A percentile compares a stretch with the other conserved stretches of the same genome.
These are phyloP conservation scores for Lota lota DNA, from an alignment of 2,113 vertebrate species.

Conservation along the genomic window DNA sequence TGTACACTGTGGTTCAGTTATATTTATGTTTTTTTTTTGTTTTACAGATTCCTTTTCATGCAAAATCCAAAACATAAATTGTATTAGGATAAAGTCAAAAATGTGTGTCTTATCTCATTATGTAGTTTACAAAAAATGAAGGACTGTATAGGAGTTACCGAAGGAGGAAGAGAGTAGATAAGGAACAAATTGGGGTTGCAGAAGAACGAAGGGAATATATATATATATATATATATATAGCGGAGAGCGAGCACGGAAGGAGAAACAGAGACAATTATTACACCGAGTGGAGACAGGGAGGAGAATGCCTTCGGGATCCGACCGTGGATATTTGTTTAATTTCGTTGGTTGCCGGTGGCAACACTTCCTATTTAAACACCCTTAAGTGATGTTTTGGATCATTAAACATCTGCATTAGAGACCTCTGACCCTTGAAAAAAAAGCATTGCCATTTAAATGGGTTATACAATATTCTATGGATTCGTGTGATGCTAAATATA, in stretches of 20 bases:
- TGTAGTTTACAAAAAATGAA: not conserved
- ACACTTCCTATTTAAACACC: constrained; percentile 43
- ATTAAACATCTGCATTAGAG: constrained; percentile 11
- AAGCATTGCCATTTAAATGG: too few relatives aligned
- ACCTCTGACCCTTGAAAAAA: too few relatives aligned
- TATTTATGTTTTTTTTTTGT: too few relatives aligned
- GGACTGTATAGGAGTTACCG: not conserved
- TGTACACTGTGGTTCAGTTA: too few relatives aligned
- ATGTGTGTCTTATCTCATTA: too few relatives aligned
- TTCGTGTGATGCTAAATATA: too few relatives aligned
- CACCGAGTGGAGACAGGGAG: constrained; percentile 19
- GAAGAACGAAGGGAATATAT: not conserved
- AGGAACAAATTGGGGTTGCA: not conserved
- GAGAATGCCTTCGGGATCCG: constrained; percentile 16
- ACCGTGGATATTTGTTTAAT: constrained; percentile 48
- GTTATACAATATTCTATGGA: too few relatives aligned
- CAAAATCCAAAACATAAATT: too few relatives aligned
- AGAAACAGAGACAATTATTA: constrained; percentile 24
- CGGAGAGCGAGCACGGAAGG: not conserved
- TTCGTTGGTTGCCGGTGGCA: constrained; percentile 25
- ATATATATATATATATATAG: not conserved
- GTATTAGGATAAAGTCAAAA: too few relatives aligned
- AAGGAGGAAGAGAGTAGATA: not conserved
- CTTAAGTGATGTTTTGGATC: constrained; percentile 44
- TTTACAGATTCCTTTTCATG: too few relatives aligned